Base-by-base conservation (phyloP, 2,888 invertebrate genomes). In the Drosophila emarginata region DNA sequence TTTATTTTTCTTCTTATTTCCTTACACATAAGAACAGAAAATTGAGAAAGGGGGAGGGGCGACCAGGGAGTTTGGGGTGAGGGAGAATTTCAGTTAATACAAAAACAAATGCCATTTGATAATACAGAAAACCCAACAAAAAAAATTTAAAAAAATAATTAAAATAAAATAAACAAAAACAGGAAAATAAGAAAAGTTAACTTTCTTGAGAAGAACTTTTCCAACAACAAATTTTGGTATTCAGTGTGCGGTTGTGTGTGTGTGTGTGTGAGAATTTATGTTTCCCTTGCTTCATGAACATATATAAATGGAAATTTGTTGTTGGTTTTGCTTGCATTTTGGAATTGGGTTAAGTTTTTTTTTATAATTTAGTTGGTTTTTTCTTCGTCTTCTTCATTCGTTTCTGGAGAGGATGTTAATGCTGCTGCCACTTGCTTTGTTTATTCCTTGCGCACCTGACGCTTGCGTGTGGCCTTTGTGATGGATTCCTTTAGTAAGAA, bases 401-500 rank as follows among this genome's bases (percentile, higher is more conserved):
- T 11, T 9, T 32, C 32, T 64, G 32, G 56, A 65, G 63, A 45
- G 40, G 36, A 40, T 21, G 45, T 14, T 18, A 12, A 18, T 45
- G 28, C 28, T 28, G 28, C 28, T 45, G 18, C 15, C 40, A 3
- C 37, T n/a, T n/a, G 4, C 4, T 56, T 32, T 45, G 63, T 51
- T 69, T 87, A 89, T 80, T 91, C 91, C 78, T 91, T 91, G 76
- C 91, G 91, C 72, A 88, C 90, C 23, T 86, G 82, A 71, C 91
- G 91, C 77, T 91, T 91, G 61, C 91, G 91, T 62, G 89, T 51
- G 37, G 77, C 39, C 66, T 90, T 90, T 67, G 87, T 75, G 63
- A 77, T 73, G 53, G 77, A 65, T 80, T 85, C 87, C 90, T 89
- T 52, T 21, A 6, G 1, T 0, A 50, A 50, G 2, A 6, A 36